Percentiles rank a stretch among this genome's conserved stretches.
Conservation (phyloP, 1,140 invertebrate species). For the Asbolus verrucosus region DNA sequence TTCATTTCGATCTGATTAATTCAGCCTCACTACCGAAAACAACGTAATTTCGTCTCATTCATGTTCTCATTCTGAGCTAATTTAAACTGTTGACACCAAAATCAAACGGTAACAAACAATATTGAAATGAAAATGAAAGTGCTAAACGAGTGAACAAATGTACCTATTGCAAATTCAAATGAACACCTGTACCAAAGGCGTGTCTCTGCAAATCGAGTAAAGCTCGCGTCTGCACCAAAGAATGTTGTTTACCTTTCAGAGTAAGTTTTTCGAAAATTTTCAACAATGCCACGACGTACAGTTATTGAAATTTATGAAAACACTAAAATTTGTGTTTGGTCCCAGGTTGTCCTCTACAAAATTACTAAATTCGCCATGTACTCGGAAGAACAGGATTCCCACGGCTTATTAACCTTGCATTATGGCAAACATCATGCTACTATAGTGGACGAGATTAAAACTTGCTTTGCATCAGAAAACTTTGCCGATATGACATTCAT, state of each 20-base stretch:
- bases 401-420: slow-evolving; percentile 81
- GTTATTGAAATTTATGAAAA: neutral
- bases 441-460: slow-evolving; percentile 86
- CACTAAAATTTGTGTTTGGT: slow-evolving; percentile 17
- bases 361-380: slow-evolving; percentile 63
- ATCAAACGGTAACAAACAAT: neutral
- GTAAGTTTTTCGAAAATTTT: neutral
- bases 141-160: neutral
- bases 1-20: too few species aligned
- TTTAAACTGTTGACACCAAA: too few species aligned
- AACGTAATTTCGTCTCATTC: too few species aligned
- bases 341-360: slow-evolving; percentile 54
- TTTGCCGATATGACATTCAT: slow-evolving; percentile 85
- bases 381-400: slow-evolving; percentile 64
- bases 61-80: too few species aligned
- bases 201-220: slow-evolving; percentile 33
- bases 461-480: slow-evolving; percentile 84
- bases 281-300: neutral
- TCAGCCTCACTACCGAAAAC: too few species aligned
- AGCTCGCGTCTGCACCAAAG: slow-evolving; percentile 44
- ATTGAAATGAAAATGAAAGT: slow-evolving; percentile 47
- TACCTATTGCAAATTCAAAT: slow-evolving; percentile 47
- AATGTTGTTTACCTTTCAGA: slow-evolving; percentile 49
- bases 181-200: slow-evolving; percentile 52
- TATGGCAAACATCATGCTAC: slow-evolving; percentile 91